Conservation (phyloP, 1,140 invertebrate species). For the Lordiphosa clarofinis region DNA sequence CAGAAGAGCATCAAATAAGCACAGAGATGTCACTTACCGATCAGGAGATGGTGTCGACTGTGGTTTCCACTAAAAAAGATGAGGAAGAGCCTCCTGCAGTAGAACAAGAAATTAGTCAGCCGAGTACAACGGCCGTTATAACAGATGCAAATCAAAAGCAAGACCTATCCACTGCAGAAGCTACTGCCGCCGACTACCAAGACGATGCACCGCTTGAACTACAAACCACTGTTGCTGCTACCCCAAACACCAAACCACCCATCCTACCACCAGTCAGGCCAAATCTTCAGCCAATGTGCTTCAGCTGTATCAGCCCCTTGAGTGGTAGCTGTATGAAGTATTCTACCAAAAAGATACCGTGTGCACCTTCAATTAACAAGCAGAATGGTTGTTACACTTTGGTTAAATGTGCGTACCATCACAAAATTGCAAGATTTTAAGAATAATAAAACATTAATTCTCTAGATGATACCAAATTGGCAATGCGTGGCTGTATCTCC, state of each 20-base stretch:
- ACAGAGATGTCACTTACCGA: background rate
- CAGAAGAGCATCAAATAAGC: background rate
- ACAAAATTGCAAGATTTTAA: background rate
- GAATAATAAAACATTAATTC: background rate
- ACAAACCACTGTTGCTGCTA: background rate
- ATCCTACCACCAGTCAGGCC: background rate
- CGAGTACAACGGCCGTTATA: background rate
- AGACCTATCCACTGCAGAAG: background rate
- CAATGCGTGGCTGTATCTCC: constrained; percentile 49
- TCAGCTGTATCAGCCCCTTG: background rate
- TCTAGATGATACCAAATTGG: background rate
- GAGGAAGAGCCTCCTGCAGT: background rate
- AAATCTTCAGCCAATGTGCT: background rate
- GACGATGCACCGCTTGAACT: constrained; percentile 2
- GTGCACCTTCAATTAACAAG: background rate
- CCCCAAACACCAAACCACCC: background rate
- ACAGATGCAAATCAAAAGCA: background rate
- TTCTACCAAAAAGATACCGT: background rate
- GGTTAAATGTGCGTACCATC: constrained; percentile 1
- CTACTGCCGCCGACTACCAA: constrained; percentile 1
- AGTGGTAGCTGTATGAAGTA: background rate
- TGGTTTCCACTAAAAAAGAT: background rate
- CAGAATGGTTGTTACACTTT: constrained; percentile 3
- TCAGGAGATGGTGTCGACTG: background rate
- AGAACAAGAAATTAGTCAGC: too few species aligned